Base-by-base conservation (phyloP, 2,113 vertebrate genomes). In the Podarcis muralis region DNA sequence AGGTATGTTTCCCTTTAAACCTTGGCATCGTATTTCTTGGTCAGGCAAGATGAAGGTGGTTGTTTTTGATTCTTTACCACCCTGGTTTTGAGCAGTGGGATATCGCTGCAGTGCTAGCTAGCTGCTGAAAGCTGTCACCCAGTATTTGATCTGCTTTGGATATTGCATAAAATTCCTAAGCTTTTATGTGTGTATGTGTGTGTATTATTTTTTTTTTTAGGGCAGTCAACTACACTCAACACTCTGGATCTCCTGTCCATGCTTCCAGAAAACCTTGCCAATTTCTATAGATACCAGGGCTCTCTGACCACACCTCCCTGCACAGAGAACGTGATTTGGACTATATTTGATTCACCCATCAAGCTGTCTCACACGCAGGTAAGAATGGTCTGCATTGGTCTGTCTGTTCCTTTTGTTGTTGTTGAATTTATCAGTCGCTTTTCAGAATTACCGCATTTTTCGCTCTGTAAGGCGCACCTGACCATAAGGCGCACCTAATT, bases 291-390 rank as follows among this genome's bases (percentile, higher is more conserved):
- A 72, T 98, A 98, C 88, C 93, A 97, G 32, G 98, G 98, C 65
- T 99, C 98, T 12, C 96, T 98, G 62, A 98, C 98, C 32, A 98
- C 98, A 1, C 98, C 98, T 0, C 98, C 98, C 0, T 99, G 98
- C 93, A 97, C 96, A 0, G 98, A 99, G 96, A 98, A 97, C 7
- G 98, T 98, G 57, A 92, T 97, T 84, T 98, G 98, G 98, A 98
- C 98, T 0, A 94, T 99, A 81, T 98, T 98, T 77, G 97, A 98
- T 53, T 96, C 97, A 0, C 97, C 98, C 0, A 94, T 98, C 74
- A 96, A 96, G 0, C 96, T 98, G 4, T 98, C 98, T 3, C 96
- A 97, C 43, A 97, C 97, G 3, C 98, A 99, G 97, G 98, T 97
- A 93, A 85, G 87, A 40, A 66, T 62, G 48, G 43, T 43, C 43